Evolutionary conservation across 2,888 invertebrate genomes (phyloP).

Genomic region (Coelopa pilipes): DNA sequence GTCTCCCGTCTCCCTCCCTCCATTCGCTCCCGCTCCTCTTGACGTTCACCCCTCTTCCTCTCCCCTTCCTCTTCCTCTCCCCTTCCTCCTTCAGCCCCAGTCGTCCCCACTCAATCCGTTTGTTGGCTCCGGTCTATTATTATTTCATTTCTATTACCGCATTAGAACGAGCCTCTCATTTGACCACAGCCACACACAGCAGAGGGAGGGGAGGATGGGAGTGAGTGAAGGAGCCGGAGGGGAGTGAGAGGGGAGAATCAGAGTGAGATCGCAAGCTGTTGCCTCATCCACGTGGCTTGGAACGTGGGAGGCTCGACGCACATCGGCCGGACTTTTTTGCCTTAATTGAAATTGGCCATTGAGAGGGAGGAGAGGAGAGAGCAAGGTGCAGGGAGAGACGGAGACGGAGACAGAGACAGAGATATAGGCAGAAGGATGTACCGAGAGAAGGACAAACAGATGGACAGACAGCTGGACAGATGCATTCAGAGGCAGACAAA

Average conservation of each 20-base stretch:
- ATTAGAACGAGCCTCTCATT: slow-evolving; percentile 26
- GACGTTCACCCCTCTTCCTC: too few relatives aligned
- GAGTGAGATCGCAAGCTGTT: slow-evolving; percentile 34
- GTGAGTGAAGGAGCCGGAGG: too few relatives aligned
- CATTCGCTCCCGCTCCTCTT: too few relatives aligned
- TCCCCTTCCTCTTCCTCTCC: too few relatives aligned
- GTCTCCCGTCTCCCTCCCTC: too few relatives aligned
- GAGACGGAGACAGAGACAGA: slow-evolving; percentile 5
- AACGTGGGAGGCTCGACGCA: background rate
- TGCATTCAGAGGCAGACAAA: too few relatives aligned
- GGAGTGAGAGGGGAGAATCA: slow-evolving; percentile 7
- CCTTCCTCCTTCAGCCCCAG: background rate
- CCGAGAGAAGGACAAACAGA: too few relatives aligned
- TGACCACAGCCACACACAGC: slow-evolving; percentile 20
- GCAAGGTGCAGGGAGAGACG: background rate
- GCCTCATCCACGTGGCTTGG: background rate
- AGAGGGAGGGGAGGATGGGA: slow-evolving; percentile 14
- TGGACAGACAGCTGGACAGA: too few relatives aligned
- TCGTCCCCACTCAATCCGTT: background rate
- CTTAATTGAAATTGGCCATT: slow-evolving; percentile 48
- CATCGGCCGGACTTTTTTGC: slow-evolving; percentile 8
- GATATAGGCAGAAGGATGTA: background rate
- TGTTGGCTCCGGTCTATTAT: slow-evolving; percentile 20
- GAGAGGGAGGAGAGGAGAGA: slow-evolving; percentile 39
- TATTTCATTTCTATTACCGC: slow-evolving; percentile 30